Evolutionary conservation across 2,113 vertebrate genomes (phyloP).

Genomic region (Gopherus flavomarginatus): DNA sequence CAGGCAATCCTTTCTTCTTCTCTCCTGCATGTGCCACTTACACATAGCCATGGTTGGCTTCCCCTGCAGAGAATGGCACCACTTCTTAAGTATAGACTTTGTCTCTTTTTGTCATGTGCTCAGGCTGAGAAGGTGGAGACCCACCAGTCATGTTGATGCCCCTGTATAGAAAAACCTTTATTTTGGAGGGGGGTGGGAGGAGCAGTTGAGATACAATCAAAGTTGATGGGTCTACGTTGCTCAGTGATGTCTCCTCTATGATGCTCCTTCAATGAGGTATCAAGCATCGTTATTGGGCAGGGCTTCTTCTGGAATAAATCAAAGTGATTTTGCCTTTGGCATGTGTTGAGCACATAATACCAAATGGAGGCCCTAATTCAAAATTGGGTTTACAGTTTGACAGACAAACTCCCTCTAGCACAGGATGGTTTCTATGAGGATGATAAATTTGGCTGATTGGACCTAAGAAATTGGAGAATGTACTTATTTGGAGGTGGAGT

Average conservation of each 20-base stretch:
- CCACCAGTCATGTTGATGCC: background rate
- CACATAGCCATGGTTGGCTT: too few relatives aligned
- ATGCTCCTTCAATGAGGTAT: background rate
- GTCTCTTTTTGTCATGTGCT: background rate
- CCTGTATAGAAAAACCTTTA: background rate
- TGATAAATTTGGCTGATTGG: background rate
- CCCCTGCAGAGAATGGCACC: background rate
- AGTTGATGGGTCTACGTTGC: background rate
- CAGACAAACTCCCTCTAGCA: too few relatives aligned
- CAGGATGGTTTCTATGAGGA: background rate
- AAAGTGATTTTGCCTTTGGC: background rate
- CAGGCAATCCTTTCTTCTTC: background rate
- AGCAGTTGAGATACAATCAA: background rate
- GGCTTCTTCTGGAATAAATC: too few relatives aligned
- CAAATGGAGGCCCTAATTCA: background rate
- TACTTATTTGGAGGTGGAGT: background rate
- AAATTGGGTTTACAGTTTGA: background rate
- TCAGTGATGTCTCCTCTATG: too few relatives aligned
- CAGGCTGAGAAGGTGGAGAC: background rate
- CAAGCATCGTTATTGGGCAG: background rate
- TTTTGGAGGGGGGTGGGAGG: rapidly evolving
- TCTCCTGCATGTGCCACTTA: background rate
- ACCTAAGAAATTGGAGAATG: background rate
- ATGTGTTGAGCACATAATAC: background rate
- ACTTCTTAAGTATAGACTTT: background rate